phyloP scores from a whole-genome alignment of 2,113 vertebrate species.

The Desmodus rotundus region DNA sequence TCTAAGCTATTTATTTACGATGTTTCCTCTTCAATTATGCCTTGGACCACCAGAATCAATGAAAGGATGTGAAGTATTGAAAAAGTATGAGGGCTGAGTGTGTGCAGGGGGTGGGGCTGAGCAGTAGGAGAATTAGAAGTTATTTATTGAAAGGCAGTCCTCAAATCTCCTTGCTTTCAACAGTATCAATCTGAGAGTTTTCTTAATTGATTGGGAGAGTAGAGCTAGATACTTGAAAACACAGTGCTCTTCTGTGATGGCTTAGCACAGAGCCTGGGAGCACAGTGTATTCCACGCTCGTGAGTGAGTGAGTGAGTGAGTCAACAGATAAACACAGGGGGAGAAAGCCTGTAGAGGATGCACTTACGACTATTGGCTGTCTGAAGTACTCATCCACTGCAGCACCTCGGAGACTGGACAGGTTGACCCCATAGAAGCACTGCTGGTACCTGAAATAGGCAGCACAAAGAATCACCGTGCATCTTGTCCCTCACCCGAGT shows the following conservation, averaged over 20 bases:
- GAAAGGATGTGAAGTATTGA: not conserved
- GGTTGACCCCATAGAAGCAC: constrained; percentile 83
- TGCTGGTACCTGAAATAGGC: constrained; percentile 82
- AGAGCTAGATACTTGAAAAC: not conserved
- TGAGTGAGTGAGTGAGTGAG: not conserved
- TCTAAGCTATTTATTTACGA: not conserved
- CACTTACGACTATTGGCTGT: constrained; percentile 83
- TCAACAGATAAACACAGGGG: not conserved
- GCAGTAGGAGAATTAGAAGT: not conserved
- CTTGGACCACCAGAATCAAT: not conserved
- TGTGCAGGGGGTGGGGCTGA: not conserved
- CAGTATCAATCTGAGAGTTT: not conserved
- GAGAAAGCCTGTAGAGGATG: not conserved
- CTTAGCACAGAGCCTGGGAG: not conserved
- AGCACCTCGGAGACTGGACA: constrained; percentile 79
- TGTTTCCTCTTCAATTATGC: not conserved
- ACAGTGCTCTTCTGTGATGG: not conserved
- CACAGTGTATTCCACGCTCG: not conserved
- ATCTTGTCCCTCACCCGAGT: not conserved
- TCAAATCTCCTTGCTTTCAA: not conserved
- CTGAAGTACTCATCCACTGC: constrained; percentile 83
- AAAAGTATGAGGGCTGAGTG: not conserved
- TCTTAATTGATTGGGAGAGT: not conserved
- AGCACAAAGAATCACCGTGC: not conserved
- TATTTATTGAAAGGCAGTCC: not conserved